Conservation (phyloP, 2,888 invertebrate species). For the Drosophila sordidula region DNA sequence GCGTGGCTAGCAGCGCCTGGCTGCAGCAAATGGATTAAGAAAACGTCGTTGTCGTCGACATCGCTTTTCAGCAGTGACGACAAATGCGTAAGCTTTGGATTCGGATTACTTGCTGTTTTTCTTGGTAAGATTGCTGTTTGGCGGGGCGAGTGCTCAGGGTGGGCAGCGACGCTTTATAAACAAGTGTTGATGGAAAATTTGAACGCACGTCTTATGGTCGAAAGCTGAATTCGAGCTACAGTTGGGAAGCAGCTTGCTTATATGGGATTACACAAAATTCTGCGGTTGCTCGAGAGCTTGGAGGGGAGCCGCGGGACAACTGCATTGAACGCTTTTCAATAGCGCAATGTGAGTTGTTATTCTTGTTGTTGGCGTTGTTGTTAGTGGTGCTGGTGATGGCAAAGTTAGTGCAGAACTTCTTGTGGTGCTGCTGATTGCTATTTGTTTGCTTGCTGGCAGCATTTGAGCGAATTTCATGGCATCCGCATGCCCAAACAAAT, state of each 20-base stretch:
- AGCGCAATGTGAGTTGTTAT: constrained; percentile 43
- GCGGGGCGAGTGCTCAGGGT: neutral
- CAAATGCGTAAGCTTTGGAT: constrained; percentile 64
- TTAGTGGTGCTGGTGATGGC: constrained; percentile 2
- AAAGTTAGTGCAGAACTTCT: constrained; percentile 36
- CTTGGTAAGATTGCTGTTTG: constrained; percentile 9
- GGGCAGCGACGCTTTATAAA: constrained; percentile 52
- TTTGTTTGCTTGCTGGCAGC: constrained; percentile 51
- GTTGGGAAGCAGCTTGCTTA: constrained; percentile 62
- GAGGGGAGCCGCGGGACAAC: constrained; percentile 1
- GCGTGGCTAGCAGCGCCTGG: constrained; percentile 19
- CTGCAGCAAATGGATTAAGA: constrained; percentile 53
- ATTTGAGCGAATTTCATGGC: constrained; percentile 32
- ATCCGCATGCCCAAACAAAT: constrained; percentile 31
- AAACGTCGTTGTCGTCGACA: constrained; percentile 25
- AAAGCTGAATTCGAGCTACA: constrained; percentile 43
- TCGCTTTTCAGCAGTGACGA: constrained; percentile 42
- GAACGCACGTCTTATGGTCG: constrained; percentile 43
- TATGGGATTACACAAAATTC: constrained; percentile 67
- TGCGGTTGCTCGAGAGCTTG: constrained; percentile 11
- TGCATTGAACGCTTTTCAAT: constrained; percentile 62
- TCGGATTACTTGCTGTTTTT: constrained; percentile 29
- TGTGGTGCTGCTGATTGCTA: constrained; percentile 49
- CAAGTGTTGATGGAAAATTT: constrained; percentile 72
- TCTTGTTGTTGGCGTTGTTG: constrained; percentile 12